Conservation (phyloP, 2,888 invertebrate genomes). For the Adela reaumurella region DNA sequence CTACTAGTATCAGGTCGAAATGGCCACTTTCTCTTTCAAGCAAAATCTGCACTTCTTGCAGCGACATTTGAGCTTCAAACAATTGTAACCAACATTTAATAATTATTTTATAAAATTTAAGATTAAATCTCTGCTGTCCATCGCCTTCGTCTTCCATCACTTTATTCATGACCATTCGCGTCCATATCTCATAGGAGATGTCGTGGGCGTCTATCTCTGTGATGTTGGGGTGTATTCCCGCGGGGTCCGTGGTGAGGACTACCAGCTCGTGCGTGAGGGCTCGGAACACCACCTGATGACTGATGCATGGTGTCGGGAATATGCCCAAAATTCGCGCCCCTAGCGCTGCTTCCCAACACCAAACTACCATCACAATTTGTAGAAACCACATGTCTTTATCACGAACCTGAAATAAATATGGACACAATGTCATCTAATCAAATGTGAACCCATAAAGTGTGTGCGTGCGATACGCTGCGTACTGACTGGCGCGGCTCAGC, state of each 20-base stretch:
- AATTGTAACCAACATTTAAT: constrained; percentile 4
- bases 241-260: constrained; percentile 27
- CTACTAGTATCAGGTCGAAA: constrained; percentile 33
- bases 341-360: background rate
- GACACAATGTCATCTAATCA: too few species aligned
- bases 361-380: background rate
- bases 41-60: constrained; percentile 15
- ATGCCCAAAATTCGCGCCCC: constrained; percentile 16
- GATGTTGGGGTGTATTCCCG: constrained; percentile 24
- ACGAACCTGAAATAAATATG: too few species aligned
- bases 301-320: constrained; percentile 17
- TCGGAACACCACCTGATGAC: constrained; percentile 24
- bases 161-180: constrained; percentile 7
- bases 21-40: constrained; percentile 13
- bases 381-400: background rate
- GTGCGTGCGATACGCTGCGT: too few species aligned
- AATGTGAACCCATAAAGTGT: too few species aligned
- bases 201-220: constrained; percentile 27
- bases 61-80: constrained; percentile 16
- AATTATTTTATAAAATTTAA: background rate
- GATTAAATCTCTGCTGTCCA: background rate
- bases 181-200: constrained; percentile 21
- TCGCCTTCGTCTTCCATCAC: background rate
- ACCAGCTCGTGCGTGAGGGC: constrained; percentile 30
- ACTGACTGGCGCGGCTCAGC: too few species aligned